phyloP scores from a whole-genome alignment of 2,113 vertebrate genomes.

The Plectropomus leopardus region DNA sequence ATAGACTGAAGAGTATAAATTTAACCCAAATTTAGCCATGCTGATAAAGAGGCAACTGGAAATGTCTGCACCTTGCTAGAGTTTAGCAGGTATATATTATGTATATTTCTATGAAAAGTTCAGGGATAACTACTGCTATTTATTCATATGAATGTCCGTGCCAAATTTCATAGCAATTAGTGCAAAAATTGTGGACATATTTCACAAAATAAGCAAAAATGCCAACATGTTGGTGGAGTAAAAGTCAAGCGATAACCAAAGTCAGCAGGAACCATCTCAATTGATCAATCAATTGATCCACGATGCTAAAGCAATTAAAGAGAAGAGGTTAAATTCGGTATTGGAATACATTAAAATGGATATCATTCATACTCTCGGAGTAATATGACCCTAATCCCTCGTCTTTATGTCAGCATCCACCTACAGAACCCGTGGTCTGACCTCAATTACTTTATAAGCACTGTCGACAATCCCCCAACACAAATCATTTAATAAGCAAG shows the following conservation, averaged over 20 bases:
- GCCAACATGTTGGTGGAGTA: background rate
- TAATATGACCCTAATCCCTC: background rate
- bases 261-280: too few relatives aligned
- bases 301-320: too few relatives aligned
- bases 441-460: conserved; percentile 9
- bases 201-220: background rate
- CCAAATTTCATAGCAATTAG: background rate
- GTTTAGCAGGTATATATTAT: too few relatives aligned
- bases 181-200: background rate
- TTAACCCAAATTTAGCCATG: too few relatives aligned
- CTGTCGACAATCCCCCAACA: background rate
- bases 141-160: background rate
- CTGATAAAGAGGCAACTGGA: too few relatives aligned
- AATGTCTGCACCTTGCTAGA: too few relatives aligned
- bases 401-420: background rate
- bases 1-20: too few relatives aligned
- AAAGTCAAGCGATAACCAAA: background rate
- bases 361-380: background rate
- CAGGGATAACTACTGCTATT: background rate
- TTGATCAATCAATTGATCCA: background rate
- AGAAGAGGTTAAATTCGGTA: background rate
- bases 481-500: conserved; percentile 6
- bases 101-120: background rate
- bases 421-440: conserved; percentile 9
- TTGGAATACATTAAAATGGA: background rate